Evolutionary conservation across 2,797 vertebrate genomes (phyloP).

Genomic region (Hylomyscus alleni): DNA sequence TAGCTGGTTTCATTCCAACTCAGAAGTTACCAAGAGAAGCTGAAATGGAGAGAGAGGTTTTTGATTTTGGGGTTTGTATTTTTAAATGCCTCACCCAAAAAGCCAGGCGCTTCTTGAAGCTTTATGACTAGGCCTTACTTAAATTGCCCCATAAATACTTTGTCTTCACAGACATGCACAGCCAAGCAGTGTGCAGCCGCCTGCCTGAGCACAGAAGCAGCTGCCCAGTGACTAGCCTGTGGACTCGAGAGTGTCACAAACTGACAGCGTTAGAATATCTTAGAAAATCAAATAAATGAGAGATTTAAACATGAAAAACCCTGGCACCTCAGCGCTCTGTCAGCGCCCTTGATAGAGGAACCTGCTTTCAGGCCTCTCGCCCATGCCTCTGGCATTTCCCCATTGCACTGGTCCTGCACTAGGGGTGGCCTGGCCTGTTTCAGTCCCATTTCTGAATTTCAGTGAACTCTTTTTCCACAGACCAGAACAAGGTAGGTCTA

Average conservation of each 20-base stretch:
- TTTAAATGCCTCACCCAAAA: not conserved
- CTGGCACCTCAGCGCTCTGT: not conserved
- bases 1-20: not conserved
- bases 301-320: not conserved
- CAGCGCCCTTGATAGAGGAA: rapidly evolving
- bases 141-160: not conserved
- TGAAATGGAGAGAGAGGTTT: not conserved
- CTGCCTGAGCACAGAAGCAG: no score
- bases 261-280: not conserved
- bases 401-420: rapidly evolving
- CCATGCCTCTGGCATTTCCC: not conserved
- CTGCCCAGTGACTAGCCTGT: not conserved
- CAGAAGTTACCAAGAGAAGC: not conserved
- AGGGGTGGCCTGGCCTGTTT: conserved; percentile 71
- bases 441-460: conserved; percentile 89
- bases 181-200: not conserved
- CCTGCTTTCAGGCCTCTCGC: not conserved
- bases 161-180: not conserved
- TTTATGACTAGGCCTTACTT: not conserved
- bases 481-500: not conserved
- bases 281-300: not conserved
- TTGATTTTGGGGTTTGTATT: not conserved
- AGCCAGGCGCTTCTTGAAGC: not conserved
- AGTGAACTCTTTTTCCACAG: conserved; percentile 88
- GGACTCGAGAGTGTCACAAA: not conserved